phyloP scores from a whole-genome alignment of 2,888 invertebrate species.

The Yponomeuta plumbellus region DNA sequence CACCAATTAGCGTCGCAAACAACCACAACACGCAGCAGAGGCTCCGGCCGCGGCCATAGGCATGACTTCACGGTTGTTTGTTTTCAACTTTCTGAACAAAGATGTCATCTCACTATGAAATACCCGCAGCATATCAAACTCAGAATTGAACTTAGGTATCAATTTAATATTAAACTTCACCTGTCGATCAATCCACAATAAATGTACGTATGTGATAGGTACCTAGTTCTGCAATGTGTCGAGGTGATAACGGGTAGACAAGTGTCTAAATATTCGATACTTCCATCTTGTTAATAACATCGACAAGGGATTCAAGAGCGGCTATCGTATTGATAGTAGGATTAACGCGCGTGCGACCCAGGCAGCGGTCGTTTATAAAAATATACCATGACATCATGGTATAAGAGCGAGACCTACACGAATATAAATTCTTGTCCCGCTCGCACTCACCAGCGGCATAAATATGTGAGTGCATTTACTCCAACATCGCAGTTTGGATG shows the following conservation, averaged over 20 bases:
- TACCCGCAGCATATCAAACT: neutral
- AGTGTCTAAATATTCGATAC: slow-evolving; percentile 5
- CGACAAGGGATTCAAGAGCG: slow-evolving; percentile 11
- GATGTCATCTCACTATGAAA: neutral
- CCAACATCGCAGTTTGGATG: slow-evolving; percentile 34
- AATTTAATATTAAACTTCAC: too few species aligned
- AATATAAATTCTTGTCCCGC: slow-evolving; percentile 35
- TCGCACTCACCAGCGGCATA: slow-evolving; percentile 44
- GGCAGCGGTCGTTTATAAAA: slow-evolving; percentile 59
- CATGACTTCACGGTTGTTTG: neutral
- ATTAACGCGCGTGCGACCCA: slow-evolving; percentile 58
- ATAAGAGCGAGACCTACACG: slow-evolving; percentile 49
- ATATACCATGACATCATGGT: slow-evolving; percentile 75
- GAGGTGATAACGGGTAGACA: neutral
- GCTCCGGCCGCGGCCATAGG: neutral
- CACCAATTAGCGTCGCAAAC: neutral
- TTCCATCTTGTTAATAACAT: slow-evolving; percentile 19
- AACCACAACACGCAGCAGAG: neutral
- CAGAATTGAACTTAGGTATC: too few species aligned
- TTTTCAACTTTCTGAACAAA: neutral
- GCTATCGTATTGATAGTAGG: slow-evolving; percentile 42
- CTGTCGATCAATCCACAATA: too few species aligned
- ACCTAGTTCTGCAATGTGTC: too few species aligned
- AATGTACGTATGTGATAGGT: too few species aligned
- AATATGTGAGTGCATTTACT: slow-evolving; percentile 64